These are phyloP conservation scores for Micrasema minimum DNA, from an alignment of 1,140 invertebrate species.

Conservation along the genomic window DNA sequence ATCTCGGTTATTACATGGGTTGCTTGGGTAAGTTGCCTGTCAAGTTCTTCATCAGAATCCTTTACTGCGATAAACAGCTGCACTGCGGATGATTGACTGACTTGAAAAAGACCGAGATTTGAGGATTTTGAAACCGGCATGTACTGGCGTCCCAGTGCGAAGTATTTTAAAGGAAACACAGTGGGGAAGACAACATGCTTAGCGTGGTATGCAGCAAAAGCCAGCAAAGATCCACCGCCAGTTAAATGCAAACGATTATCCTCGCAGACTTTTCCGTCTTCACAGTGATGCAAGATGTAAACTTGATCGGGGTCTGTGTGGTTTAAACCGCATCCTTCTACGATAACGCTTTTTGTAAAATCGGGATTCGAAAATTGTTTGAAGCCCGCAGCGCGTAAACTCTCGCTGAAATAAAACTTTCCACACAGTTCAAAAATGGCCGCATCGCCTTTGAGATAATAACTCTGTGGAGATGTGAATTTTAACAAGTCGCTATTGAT, in stretches of 20 bases:
- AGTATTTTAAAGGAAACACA: constrained; percentile 71
- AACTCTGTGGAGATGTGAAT: constrained; percentile 69
- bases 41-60: constrained; percentile 59
- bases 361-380: constrained; percentile 73
- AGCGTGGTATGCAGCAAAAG: constrained; percentile 74
- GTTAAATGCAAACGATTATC: constrained; percentile 71
- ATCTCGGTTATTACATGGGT: constrained; percentile 62
- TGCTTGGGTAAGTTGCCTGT: constrained; percentile 64
- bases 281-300: constrained; percentile 69
- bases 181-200: constrained; percentile 68
- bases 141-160: constrained; percentile 73
- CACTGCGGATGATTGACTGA: constrained; percentile 71
- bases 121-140: constrained; percentile 60
- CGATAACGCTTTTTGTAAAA: constrained; percentile 73
- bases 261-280: constrained; percentile 61
- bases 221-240: constrained; percentile 71
- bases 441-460: constrained; percentile 72
- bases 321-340: constrained; percentile 74
- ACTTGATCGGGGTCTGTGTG: constrained; percentile 65
- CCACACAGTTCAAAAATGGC: constrained; percentile 74
- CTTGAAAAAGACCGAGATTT: constrained; percentile 68
- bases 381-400: constrained; percentile 64
- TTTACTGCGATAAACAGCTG: constrained; percentile 68
- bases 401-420: constrained; percentile 66
- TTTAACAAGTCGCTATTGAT: constrained; percentile 66